These are phyloP conservation scores for Mus minutoides DNA, from an alignment of 2,797 vertebrate species.

Conservation along the genomic window DNA sequence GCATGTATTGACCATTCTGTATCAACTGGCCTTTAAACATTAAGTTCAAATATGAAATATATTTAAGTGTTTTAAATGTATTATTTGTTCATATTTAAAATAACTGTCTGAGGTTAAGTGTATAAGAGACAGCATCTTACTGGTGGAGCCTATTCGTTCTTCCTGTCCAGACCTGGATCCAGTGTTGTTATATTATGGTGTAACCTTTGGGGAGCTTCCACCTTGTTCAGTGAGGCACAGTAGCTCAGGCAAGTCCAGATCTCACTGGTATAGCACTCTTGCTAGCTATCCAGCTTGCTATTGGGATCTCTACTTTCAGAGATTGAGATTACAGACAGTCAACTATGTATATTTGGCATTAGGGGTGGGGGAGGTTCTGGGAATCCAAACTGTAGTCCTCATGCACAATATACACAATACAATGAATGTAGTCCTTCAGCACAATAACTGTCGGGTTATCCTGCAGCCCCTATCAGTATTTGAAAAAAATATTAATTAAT, in stretches of 20 bases:
- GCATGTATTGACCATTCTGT: neutral
- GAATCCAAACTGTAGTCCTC: neutral
- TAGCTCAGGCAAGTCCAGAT: neutral
- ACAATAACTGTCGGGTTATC: neutral
- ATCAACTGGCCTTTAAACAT: neutral
- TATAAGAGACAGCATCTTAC: neutral
- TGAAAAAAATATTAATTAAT: neutral
- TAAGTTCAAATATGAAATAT: neutral
- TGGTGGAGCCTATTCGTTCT: neutral
- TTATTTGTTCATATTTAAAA: conserved; percentile 41
- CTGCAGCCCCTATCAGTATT: neutral
- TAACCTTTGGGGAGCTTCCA: neutral
- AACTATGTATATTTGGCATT: neutral
- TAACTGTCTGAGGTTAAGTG: neutral
- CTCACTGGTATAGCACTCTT: neutral
- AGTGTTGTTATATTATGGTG: neutral
- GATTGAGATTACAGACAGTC: neutral
- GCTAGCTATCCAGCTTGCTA: neutral
- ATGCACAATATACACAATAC: too few species aligned
- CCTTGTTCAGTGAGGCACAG: neutral
- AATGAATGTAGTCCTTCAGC: too few species aligned
- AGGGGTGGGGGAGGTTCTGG: neutral
- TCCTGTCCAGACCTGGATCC: neutral
- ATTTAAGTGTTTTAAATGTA: neutral
- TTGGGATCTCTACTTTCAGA: neutral